Base-by-base conservation (phyloP, 2,888 invertebrate genomes). In the Pseudeuparius sepicola region DNA sequence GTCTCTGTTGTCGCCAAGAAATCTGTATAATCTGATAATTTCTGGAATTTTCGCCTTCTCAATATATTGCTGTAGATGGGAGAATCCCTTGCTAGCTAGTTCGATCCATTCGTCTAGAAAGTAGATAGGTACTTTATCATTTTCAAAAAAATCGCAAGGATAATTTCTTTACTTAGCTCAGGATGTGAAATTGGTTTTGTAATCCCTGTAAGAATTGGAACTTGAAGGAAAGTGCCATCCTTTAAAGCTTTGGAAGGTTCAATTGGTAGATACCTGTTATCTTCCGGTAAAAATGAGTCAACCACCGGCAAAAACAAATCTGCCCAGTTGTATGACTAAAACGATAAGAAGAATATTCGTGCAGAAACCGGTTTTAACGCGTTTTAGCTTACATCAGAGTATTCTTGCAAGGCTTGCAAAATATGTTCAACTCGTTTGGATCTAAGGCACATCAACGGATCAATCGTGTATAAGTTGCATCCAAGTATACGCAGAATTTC, bases 151-250 rank as follows among this genome's bases (percentile, higher is more conserved):
- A n/a, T n/a, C n/a, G n/a, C n/a, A n/a, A n/a, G n/a, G n/a, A n/a
- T n/a, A n/a, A n/a, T n/a, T n/a, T n/a, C n/a, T n/a, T n/a, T n/a
- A n/a, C n/a, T n/a, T n/a, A 48, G 45, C 37, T 57, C 49, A 9
- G 50, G 44, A 39, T 55, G 48, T 7, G 50, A 43, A 11, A 58
- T 42, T 6, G 78, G 71, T 48, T 73, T 72, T n/a, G 74, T 71
- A 31, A 78, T 68, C 13, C 83, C 83, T 31, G 78, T 66, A 34
- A 84, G 60, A 27, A 81, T 59, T 15, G 81, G 77, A 10, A 82
- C 68, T 55, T 73, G 70, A 36, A 67, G 59, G 47, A 65, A 69
- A 38, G 66, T 61, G 36, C 71, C 67, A 24, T 58, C 54, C 41
- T 67, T 64, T 15, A 80, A 56, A 24, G 71, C 70, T 39, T 60